Base-by-base conservation (phyloP, 2,888 invertebrate genomes). In the Meiosimyza platycephala region DNA sequence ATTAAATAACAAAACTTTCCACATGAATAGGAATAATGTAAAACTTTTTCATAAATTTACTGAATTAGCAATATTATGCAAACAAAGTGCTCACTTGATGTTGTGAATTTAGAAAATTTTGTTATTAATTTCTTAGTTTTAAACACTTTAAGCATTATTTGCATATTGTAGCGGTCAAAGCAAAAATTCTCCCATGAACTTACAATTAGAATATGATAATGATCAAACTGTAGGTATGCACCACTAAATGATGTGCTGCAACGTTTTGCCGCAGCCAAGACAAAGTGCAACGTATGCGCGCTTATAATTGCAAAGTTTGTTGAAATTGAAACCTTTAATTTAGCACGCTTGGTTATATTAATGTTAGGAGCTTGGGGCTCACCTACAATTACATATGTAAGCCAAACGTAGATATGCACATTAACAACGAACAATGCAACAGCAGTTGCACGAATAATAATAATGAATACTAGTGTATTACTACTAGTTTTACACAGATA, bases 281-380 rank as follows among this genome's bases (percentile, higher is more conserved):
- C 15, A 22, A 62, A 40, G 40, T 62, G 64, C 18, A 50, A 28
- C 50, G 64, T 16, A 64, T 22, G 50, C 64, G 50, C 59, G 13
- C 6, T 9, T 13, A 18, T 50, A 18, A 16, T 64, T 18, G 64
- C 64, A 11, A 64, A 64, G 2, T 18, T 50, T 5, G 50, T 16
- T 64, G 18, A 50, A 64, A 64, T 64, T 64, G 22, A 50, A 64
- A 64, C 64, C 50, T 63, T 63, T 63, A 47, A 63, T 11, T 16
- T 9, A 16, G 16, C 22, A 50, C 50, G 50, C 50, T 64, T 50
- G 64, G 48, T 16, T 16, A 48, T 50, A 18, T 64, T 11, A 64
- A 50, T 22, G 50, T 48, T 64, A 22, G 64, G 18, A 9, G 7
- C 40, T 40, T 40, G 40, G 9, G 40, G 40, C 40, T 40, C 40